Base-by-base conservation (phyloP, 2,888 invertebrate genomes). In the Drosophila rubida region DNA sequence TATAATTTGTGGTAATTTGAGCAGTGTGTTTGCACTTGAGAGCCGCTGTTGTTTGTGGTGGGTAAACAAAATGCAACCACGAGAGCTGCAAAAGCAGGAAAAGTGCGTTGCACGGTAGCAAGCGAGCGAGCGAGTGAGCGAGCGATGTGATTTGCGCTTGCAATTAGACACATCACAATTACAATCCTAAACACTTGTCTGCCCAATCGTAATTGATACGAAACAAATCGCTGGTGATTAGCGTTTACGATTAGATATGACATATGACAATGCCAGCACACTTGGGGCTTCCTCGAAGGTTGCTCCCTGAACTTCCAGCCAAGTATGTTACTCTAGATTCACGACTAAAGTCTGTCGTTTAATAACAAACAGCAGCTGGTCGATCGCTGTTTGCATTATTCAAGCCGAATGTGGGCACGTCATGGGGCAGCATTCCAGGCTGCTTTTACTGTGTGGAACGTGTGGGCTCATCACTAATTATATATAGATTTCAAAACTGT, bases 1-100 rank as follows among this genome's bases (percentile, higher is more conserved):
- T 75, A 45, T 72, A 68, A 64, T 73, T 67, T 77, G 73, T 63
- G 50, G 76, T 75, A 85, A 82, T 81, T 85, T 85, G 82, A 82
- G 86, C 61, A 50, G 41, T 35, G 69, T 51, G 60, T 69, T 70
- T 70, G 67, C 71, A 75, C 84, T 74, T 84, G 68, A 57, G 60
- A 53, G 54, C 50, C 71, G 61, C 3, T n/a, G n/a, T 39, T 74
- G 71, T 84, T 82, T 82, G 87, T 72, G 87, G 87, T 78, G 70
- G 64, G 44, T 60, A 84, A 81, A 82, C 72, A 83, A 78, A 75
- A 67, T 68, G 67, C 58, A 75, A 69, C 59, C 74, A 74, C 37
- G 13, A 44, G 32, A 44, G 23, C 22, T n/a, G n/a, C n/a, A n/a
- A n/a, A n/a, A 48, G 59, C 61, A 48, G 55, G 59, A 61, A 61